phyloP scores from a whole-genome alignment of 1,140 invertebrate genomes.

The Linepithema humile region DNA sequence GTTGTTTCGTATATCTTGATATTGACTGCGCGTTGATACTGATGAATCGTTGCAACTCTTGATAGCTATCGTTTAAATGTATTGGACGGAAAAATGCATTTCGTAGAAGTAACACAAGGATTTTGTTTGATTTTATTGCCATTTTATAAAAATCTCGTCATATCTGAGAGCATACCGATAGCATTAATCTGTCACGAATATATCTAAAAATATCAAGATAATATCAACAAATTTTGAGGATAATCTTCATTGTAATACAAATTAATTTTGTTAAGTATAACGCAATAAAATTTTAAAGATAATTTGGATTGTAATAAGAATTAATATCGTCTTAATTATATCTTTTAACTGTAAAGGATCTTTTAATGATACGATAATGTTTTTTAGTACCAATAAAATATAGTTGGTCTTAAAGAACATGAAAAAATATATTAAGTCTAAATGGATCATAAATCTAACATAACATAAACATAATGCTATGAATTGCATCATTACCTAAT shows the following conservation, averaged over 20 bases:
- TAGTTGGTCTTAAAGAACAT: not conserved
- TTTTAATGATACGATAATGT: not conserved
- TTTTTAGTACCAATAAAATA: not conserved
- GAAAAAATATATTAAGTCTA: not conserved
- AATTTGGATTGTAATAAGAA: too few relatives aligned
- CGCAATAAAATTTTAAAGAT: too few relatives aligned
- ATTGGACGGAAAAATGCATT: not conserved
- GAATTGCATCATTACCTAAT: conserved; percentile 3
- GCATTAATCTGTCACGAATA: not conserved
- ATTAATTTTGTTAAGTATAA: not conserved
- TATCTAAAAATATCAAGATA: not conserved
- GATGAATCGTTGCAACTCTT: not conserved
- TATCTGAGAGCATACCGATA: not conserved
- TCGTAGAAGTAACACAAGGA: not conserved
- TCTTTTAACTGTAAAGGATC: not conserved
- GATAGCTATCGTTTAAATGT: not conserved
- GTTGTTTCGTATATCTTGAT: not conserved
- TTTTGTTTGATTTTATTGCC: not conserved
- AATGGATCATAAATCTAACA: not conserved
- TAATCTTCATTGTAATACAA: not conserved
- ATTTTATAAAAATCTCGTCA: not conserved
- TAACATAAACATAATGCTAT: not conserved
- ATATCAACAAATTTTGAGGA: not conserved
- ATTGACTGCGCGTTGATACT: not conserved
- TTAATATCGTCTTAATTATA: too few relatives aligned